phyloP scores from a whole-genome alignment of 2,888 invertebrate genomes.

The Eurytoma adleriae region DNA sequence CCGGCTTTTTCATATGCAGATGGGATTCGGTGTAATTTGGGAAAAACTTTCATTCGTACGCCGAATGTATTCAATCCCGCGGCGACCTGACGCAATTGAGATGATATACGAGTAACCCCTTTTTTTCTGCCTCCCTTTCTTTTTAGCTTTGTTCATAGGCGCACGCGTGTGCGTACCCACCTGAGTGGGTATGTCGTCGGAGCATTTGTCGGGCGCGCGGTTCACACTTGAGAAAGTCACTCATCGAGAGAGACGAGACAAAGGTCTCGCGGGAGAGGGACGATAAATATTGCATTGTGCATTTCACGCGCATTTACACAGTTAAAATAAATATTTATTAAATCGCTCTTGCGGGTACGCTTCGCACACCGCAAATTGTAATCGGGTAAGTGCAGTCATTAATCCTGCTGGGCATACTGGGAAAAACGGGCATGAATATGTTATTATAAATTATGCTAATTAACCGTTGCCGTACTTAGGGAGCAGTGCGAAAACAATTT shows the following conservation, averaged over 20 bases:
- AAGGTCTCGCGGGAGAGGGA: conserved; percentile 9
- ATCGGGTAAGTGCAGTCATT: conserved; percentile 38
- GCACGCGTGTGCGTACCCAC: background rate
- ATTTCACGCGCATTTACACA: conserved; percentile 34
- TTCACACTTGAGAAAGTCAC: conserved; percentile 54
- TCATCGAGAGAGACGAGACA: conserved; percentile 36
- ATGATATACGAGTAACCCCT: conserved; percentile 47
- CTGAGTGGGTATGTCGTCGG: background rate
- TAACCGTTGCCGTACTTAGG: conserved; percentile 31
- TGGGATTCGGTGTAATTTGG: conserved; percentile 49
- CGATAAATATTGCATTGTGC: conserved; percentile 23
- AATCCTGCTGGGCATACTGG: conserved; percentile 29
- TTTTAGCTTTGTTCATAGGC: conserved; percentile 6
- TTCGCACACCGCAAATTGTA: conserved; percentile 33
- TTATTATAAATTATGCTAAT: conserved; percentile 39
- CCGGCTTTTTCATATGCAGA: conserved; percentile 51
- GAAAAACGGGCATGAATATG: background rate
- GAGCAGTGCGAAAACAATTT: conserved; percentile 25
- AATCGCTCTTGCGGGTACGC: conserved; percentile 16
- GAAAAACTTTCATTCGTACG: conserved; percentile 42
- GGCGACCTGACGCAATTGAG: conserved; percentile 50
- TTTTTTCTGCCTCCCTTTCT: conserved; percentile 7
- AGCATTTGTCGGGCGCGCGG: conserved; percentile 17
- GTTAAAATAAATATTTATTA: conserved; percentile 55
- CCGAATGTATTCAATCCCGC: conserved; percentile 42